phyloP scores from a whole-genome alignment of 64 coral and sea anemone species.

The Montipora capricornis region DNA sequence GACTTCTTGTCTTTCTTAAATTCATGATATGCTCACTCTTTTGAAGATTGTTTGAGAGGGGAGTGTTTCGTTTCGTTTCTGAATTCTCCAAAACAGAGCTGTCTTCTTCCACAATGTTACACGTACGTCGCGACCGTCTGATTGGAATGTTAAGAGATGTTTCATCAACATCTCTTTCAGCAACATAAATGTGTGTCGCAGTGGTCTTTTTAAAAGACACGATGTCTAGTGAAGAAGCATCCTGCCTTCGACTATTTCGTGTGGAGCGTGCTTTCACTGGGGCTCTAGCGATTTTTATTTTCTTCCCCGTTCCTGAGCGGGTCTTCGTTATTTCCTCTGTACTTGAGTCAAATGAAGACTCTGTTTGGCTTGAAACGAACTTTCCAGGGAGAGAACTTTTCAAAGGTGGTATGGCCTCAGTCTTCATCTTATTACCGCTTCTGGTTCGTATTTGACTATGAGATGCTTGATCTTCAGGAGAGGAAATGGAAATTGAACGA shows the following conservation, averaged over 20 bases:
- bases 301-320: not conserved
- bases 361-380: not conserved
- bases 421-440: not conserved
- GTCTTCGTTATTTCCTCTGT: not conserved
- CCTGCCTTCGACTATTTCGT: not conserved
- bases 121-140: not conserved
- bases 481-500: not conserved
- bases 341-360: not conserved
- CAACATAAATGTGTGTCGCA: not conserved
- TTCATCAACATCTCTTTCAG: not conserved
- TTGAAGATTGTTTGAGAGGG: not conserved
- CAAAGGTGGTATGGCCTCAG: not conserved
- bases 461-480: not conserved
- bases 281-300: not conserved
- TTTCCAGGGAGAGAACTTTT: constrained; percentile 18
- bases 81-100: not conserved
- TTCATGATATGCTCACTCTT: not conserved
- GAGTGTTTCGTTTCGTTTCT: not conserved
- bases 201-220: not conserved
- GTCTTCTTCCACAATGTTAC: not conserved
- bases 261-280: constrained; percentile 2
- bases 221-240: not conserved
- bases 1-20: not conserved
- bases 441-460: not conserved
- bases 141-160: not conserved